These are phyloP conservation scores for Vulpes ferrilata DNA, from an alignment of 2,113 vertebrate species.

Conservation along the genomic window DNA sequence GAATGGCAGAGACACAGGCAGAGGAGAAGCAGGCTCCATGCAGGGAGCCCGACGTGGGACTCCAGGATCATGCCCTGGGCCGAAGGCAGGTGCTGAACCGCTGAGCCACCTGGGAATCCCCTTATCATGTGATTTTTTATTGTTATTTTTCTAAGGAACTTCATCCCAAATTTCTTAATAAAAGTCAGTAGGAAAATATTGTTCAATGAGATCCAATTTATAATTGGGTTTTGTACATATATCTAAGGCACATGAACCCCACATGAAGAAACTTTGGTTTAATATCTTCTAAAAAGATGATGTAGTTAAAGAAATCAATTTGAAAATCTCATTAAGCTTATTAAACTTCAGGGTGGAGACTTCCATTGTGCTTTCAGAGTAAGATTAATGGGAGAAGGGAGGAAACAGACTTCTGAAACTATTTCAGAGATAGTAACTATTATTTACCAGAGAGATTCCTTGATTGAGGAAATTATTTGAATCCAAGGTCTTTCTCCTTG, in stretches of 20 bases:
- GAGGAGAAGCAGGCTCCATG: no score
- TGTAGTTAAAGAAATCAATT: not conserved
- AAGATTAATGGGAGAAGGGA: not conserved
- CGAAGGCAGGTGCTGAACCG: no score
- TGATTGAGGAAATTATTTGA: not conserved
- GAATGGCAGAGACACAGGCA: no score
- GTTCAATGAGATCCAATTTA: not conserved
- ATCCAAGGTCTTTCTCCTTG: not conserved
- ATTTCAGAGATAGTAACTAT: not conserved
- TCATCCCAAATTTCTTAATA: slow-evolving; percentile 12
- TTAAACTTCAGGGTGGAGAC: not conserved
- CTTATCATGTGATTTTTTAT: not conserved
- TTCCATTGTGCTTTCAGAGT: not conserved
- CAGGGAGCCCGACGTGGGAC: no score
- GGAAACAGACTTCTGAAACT: not conserved
- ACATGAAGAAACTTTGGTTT: not conserved
- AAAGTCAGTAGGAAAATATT: slow-evolving; percentile 37
- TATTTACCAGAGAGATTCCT: not conserved
- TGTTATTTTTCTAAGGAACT: not conserved
- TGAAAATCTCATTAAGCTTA: not conserved
- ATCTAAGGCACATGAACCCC: not conserved
- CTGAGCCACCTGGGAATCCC: no score
- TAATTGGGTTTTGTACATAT: not conserved
- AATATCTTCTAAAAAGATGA: slow-evolving; percentile 32
- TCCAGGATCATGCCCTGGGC: no score